Evolutionary conservation across 1,140 invertebrate species (phyloP).

Genomic region (Pogonomyrmex californicus): DNA sequence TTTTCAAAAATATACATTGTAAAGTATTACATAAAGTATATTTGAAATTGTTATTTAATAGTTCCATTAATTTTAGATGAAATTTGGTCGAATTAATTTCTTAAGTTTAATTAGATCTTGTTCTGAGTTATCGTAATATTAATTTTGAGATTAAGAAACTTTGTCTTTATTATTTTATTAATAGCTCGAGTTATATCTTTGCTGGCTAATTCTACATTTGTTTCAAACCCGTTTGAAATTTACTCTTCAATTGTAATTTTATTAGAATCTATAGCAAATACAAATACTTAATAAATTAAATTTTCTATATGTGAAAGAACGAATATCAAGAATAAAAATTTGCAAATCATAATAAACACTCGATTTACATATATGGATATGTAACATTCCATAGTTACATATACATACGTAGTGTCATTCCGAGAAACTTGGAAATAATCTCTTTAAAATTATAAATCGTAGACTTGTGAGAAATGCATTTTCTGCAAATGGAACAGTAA

Average conservation of each 20-base stretch:
- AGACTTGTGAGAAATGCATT: neutral
- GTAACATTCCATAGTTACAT: neutral
- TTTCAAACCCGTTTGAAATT: neutral
- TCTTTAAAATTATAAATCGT: slow-evolving; percentile 26
- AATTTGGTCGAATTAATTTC: neutral
- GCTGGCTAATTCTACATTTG: neutral
- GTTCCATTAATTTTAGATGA: neutral
- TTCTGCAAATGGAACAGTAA: neutral
- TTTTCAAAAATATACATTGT: neutral
- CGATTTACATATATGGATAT: too few relatives aligned
- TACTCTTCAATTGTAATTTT: neutral
- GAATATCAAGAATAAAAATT: neutral
- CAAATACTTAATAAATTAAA: neutral
- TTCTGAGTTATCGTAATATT: neutral
- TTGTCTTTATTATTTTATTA: slow-evolving; percentile 6
- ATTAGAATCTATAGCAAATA: neutral
- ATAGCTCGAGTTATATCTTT: neutral
- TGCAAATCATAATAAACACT: neutral
- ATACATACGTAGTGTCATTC: neutral
- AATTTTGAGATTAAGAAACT: neutral
- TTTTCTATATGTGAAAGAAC: neutral
- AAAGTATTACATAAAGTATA: neutral
- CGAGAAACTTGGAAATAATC: neutral
- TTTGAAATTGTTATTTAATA: neutral
- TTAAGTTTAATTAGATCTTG: neutral